A percentile compares a stretch with the other conserved stretches of the same genome.
These are phyloP conservation scores for Gasteruption jaculator DNA, from an alignment of 2,888 invertebrate species.

Conservation along the genomic window DNA sequence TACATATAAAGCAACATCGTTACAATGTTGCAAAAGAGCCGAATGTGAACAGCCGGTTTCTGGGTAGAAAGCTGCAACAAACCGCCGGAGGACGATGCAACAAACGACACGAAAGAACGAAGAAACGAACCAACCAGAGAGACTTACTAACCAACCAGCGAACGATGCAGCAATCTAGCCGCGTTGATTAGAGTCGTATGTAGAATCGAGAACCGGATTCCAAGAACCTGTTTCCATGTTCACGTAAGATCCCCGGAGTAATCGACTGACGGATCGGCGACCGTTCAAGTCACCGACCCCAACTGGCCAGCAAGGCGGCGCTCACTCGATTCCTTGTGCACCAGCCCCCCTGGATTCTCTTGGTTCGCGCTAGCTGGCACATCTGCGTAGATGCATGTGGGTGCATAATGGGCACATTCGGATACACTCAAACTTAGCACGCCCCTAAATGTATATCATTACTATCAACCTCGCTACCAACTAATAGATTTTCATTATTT, in stretches of 20 bases:
- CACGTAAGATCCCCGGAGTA: slow-evolving; percentile 53
- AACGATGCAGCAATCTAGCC: slow-evolving; percentile 51
- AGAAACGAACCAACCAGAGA: slow-evolving; percentile 12
- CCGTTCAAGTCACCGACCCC: slow-evolving; percentile 52
- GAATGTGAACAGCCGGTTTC: too few relatives aligned
- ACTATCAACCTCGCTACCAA: slow-evolving; percentile 25
- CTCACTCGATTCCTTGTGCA: too few relatives aligned
- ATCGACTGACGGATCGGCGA: slow-evolving; percentile 53
- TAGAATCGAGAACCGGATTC: slow-evolving; percentile 53
- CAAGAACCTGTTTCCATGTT: slow-evolving; percentile 53
- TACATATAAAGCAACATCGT: too few relatives aligned
- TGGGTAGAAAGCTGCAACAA: slow-evolving; percentile 14
- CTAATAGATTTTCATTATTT: slow-evolving; percentile 44
- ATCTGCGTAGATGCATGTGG: too few relatives aligned
- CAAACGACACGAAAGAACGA: slow-evolving; percentile 17
- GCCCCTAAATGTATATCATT: slow-evolving; percentile 21
- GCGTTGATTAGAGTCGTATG: slow-evolving; percentile 53
- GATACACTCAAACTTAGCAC: slow-evolving; percentile 10
- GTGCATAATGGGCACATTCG: slow-evolving; percentile 9
- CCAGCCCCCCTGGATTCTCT: neutral
- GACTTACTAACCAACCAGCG: slow-evolving; percentile 17
- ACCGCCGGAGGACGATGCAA: slow-evolving; percentile 17
- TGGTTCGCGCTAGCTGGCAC: neutral
- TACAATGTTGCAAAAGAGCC: too few relatives aligned
- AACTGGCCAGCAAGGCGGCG: slow-evolving; percentile 33